Evolutionary conservation across 53 echinoderm and acorn worm genomes (phyloP), one percentile per base, ranked within the genome.

Genomic region (Zoroaster sp.): DNA sequence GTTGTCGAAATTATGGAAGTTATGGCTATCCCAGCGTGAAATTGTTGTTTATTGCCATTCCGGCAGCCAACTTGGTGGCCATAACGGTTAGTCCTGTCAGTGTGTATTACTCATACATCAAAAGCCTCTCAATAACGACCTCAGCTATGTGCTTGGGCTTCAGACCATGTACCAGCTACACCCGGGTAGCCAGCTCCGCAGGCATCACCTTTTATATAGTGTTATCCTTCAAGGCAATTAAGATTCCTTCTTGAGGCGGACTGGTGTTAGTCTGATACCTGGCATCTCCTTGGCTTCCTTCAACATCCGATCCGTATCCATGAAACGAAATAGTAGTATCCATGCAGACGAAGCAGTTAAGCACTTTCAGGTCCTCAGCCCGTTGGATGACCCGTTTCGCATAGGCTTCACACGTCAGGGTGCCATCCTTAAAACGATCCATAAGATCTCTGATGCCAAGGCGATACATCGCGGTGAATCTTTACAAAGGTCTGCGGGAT

Each of bases 311-410:
- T 81, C 68, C 10, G 81, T 66, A 67, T 81, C 67, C 81, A 66
- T n/a, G n/a, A n/a, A n/a, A n/a, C n/a, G n/a, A n/a, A n/a, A n/a
- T n/a, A n/a, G n/a, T n/a, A n/a, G n/a, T n/a, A n/a, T n/a, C n/a
- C n/a, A n/a, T 81, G 81, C 40, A 81, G 43, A 81, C 68, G 65
- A 81, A 81, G 81, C 66, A 66, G 67, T 81, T 81, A 41, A 81
- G 66, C 2, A 43, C 67, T 9, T 43, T 67, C 67, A 81, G 66
- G 43, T 81, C 67, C 32, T 67, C 40, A 12, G 81, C 81, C 32
- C 67, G 81, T 42, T 66, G 66, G 66, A 81, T 66, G 66, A 81
- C 66, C 21, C 80, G 67, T 31, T 41, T 37, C 39, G 42, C 41
- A 42, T 81, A 81, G 25, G 66, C 68, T 31, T 81, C 81, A 31